Percentiles rank a stretch among this genome's conserved stretches.
These are phyloP conservation scores for Pelobates fuscus DNA, from an alignment of 2,113 vertebrate species.

Conservation along the genomic window DNA sequence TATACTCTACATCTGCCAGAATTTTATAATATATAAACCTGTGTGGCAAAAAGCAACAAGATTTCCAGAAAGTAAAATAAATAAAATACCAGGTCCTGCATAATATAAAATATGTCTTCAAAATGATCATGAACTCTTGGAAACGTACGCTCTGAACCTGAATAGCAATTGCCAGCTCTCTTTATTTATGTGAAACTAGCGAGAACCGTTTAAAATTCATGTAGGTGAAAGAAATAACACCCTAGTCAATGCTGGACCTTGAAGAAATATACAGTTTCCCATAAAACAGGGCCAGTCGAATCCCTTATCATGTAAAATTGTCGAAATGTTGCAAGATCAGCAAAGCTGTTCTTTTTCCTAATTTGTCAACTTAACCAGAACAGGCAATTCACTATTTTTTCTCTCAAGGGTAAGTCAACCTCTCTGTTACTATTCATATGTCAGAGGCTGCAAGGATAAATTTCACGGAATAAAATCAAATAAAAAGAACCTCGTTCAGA, in stretches of 20 bases:
- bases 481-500: neutral
- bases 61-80: neutral
- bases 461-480: neutral
- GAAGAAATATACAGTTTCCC: constrained; percentile 43
- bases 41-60: neutral
- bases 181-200: neutral
- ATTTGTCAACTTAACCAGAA: constrained; percentile 54
- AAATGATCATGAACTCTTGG: constrained; percentile 5
- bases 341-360: constrained; percentile 52
- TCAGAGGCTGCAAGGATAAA: constrained; percentile 11
- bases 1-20: neutral
- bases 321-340: constrained; percentile 51
- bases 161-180: neutral
- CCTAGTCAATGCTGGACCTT: constrained; percentile 16
- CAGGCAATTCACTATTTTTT: constrained; percentile 41
- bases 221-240: neutral
- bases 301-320: neutral
- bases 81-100: neutral
- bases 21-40: constrained; percentile 20
- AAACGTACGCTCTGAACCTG: constrained; percentile 31
- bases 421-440: constrained; percentile 29
- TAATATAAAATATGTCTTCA: constrained; percentile 8
- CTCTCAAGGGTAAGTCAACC: constrained; percentile 45
- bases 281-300: neutral
- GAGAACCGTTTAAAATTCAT: neutral